These are phyloP conservation scores for Pteropus rufus DNA, from an alignment of 2,797 vertebrate genomes.

Conservation along the genomic window DNA sequence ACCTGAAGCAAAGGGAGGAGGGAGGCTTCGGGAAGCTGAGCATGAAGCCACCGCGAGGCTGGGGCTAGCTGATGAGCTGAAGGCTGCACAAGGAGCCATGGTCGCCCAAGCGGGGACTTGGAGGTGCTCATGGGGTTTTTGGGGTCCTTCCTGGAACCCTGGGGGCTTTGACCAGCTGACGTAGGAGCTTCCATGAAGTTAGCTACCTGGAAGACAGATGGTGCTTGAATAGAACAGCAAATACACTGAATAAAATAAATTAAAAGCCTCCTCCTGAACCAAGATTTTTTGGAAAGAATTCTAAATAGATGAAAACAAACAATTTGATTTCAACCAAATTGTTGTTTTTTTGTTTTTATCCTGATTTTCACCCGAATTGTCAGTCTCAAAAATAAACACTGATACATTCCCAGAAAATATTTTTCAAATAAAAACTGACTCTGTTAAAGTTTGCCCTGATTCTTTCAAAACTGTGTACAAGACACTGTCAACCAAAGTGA, in stretches of 20 bases:
- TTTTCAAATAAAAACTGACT: constrained; percentile 80
- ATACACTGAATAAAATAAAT: constrained; percentile 68
- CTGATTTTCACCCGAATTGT: constrained; percentile 79
- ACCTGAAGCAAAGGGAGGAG: not conserved
- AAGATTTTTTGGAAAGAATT: constrained; percentile 75
- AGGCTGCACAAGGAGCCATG: too few relatives aligned
- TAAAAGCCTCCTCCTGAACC: constrained; percentile 66
- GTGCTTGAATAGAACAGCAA: constrained; percentile 57
- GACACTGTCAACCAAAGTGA: constrained; percentile 77
- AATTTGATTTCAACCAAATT: constrained; percentile 77
- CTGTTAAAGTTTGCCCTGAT: constrained; percentile 79
- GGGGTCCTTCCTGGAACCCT: not conserved
- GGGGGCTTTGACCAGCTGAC: not conserved
- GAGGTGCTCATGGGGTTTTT: not conserved
- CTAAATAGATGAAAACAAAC: constrained; percentile 77
- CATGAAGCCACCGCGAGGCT: not conserved
- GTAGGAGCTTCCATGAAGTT: not conserved
- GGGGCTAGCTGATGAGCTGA: too few relatives aligned
- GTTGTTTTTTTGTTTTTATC: constrained; percentile 78
- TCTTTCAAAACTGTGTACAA: constrained; percentile 78
- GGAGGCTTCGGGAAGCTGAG: not conserved
- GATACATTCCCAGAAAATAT: constrained; percentile 80
- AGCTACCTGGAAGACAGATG: constrained; percentile 72
- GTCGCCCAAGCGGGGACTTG: rapidly evolving
- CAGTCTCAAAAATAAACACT: constrained; percentile 80